Evolutionary conservation across 2,797 vertebrate genomes (phyloP).

Genomic region (Cirrhinus molitorella): DNA sequence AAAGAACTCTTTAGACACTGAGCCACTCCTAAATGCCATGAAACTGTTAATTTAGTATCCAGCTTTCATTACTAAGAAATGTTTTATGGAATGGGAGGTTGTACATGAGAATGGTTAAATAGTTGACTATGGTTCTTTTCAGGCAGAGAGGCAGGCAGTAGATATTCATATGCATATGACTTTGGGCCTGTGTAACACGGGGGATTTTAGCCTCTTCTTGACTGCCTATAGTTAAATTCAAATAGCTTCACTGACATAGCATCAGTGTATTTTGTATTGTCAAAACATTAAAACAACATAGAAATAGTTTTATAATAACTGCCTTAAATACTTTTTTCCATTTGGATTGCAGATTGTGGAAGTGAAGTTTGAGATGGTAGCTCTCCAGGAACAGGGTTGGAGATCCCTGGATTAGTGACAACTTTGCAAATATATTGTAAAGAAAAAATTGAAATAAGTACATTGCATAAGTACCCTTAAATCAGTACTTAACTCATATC

Average conservation of each 20-base stretch:
- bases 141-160: neutral
- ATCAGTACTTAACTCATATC: neutral
- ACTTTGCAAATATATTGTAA: neutral
- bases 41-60: neutral
- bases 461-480: neutral
- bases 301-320: no score
- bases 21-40: neutral
- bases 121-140: neutral
- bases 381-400: no score
- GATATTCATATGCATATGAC: neutral
- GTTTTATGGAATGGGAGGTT: neutral
- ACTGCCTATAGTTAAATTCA: neutral
- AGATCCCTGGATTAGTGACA: neutral
- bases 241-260: neutral
- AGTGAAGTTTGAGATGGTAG: no score
- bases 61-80: neutral
- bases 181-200: neutral
- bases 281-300: no score
- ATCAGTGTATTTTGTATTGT: neutral
- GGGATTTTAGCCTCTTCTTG: neutral
- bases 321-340: neutral
- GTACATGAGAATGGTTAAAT: neutral
- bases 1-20: neutral
- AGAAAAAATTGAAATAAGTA: neutral
- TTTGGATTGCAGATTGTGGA: no score